Conservation (phyloP, 2,888 invertebrate species). For the Molorchus minor region DNA sequence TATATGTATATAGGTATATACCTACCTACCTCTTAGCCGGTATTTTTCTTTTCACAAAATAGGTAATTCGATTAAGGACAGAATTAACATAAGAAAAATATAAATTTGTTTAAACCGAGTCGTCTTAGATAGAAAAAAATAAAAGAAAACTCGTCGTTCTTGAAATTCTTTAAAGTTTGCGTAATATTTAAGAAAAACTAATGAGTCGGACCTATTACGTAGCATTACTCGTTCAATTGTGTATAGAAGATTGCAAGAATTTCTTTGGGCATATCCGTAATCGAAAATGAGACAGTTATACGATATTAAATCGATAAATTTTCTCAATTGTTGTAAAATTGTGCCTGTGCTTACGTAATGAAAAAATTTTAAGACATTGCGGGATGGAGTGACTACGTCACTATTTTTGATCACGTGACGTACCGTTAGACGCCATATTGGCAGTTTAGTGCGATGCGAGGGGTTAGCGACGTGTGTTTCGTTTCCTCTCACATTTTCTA, state of each 20-base stretch:
- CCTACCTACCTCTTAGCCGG: too few species aligned
- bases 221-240: not conserved
- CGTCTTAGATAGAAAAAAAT: constrained; percentile 3
- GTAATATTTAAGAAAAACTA: constrained; percentile 7
- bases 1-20: too few species aligned
- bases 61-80: too few species aligned
- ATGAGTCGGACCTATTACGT: not conserved
- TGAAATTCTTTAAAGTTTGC: constrained; percentile 13
- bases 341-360: constrained; percentile 59
- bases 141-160: constrained; percentile 2
- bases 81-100: too few species aligned
- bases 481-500: constrained; percentile 43
- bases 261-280: not conserved
- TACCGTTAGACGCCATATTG: constrained; percentile 69
- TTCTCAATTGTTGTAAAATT: constrained; percentile 49
- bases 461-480: constrained; percentile 63
- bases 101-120: not conserved
- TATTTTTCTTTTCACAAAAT: not conserved
- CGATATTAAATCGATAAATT: constrained; percentile 36
- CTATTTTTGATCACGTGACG: constrained; percentile 68
- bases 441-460: constrained; percentile 65
- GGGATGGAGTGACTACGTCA: constrained; percentile 63
- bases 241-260: constrained; percentile 4
- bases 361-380: constrained; percentile 60
- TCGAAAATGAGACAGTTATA: constrained; percentile 15